Evolutionary conservation across 2,797 vertebrate species (phyloP), one percentile per base, ranked within the genome.

Genomic region (Danio kyathit): DNA sequence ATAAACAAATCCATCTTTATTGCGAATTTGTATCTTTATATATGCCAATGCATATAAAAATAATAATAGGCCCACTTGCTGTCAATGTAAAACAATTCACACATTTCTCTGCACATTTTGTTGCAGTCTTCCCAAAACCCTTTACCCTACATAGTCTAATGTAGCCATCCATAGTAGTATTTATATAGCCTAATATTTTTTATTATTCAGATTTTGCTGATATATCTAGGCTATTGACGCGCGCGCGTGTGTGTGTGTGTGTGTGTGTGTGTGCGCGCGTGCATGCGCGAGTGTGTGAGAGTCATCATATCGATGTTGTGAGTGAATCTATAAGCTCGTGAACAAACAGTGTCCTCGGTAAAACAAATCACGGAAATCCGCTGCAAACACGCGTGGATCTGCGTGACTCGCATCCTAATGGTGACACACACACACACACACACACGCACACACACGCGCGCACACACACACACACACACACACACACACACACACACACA

Each of bases 231-330:
- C 29, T 29, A 3, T 29, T 7, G 10, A 8, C 48, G 46, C 0
- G 46, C 48, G 46, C 48, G 46, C 48, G 9, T 49, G 48, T 5
- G 48, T 49, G 11, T 12, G 46, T 48, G 10, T 48, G 46, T 12
- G 46, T 12, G 46, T 11, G 46, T 4, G 46, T 11, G 46, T 11
- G 61, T 6, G 16, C 8, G 29, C 16, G 4, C 7, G 38, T 14
- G 61, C 8, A 14, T 9, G 61, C 7, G 12, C 40, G 60, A n/a
- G 38, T 63, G 38, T 41, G 60, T 5, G 90, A 85, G 90, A 85
- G 91, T 91, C 76, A 79, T 84, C 84, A 84, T 70, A 86, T 82
- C 82, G 84, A 85, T 63, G 59, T 7, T 51, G 59, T 75, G 46
- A 74, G 72, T 61, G 59, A 75, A 63, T 75, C 59, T 29, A 29